Conservation (phyloP, 2,113 vertebrate genomes). For the Oxyura jamaicensis region DNA sequence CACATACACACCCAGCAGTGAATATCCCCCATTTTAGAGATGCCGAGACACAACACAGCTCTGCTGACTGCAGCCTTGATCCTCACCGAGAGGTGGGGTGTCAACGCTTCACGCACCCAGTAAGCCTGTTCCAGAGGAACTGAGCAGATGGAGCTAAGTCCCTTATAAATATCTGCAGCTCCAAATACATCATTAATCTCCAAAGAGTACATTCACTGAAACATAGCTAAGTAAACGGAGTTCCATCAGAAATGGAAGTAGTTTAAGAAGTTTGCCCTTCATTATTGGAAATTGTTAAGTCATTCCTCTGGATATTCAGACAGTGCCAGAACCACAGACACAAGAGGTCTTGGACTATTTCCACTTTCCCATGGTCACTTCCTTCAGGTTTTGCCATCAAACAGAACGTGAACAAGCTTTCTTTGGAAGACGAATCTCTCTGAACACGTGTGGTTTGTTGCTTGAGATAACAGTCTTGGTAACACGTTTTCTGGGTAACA, state of each 20-base stretch:
- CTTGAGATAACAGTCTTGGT: neutral
- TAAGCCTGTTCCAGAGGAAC: neutral
- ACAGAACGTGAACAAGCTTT: neutral
- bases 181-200: neutral
- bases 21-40: neutral
- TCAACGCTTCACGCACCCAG: neutral
- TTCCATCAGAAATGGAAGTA: neutral
- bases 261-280: neutral
- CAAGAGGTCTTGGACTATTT: neutral
- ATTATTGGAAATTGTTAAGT: neutral
- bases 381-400: neutral
- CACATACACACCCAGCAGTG: too few relatives aligned
- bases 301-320: neutral
- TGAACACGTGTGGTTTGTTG: neutral
- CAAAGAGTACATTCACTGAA: neutral
- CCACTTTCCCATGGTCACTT: neutral
- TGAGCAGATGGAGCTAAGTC: neutral
- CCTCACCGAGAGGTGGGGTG: neutral
- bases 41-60: neutral
- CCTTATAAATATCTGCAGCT: neutral
- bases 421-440: neutral
- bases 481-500: neutral
- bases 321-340: fast-evolving
- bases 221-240: neutral
- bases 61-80: neutral